Conservation (phyloP, 1,140 invertebrate species). For the Patella vulgata region DNA sequence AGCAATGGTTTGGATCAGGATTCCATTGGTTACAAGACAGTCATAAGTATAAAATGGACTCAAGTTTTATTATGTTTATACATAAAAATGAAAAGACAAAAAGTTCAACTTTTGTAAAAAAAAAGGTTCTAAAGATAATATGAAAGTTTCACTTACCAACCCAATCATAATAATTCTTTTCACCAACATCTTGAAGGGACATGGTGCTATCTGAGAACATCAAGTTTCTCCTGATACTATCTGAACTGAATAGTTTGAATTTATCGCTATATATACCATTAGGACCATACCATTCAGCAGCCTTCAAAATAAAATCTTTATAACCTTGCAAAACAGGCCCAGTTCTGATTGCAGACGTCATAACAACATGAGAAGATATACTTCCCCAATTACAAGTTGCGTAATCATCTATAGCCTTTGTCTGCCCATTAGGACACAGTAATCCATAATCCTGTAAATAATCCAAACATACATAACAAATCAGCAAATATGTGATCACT, state of each 20-base stretch:
- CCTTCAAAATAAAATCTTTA: constrained; percentile 48
- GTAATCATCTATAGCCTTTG: constrained; percentile 44
- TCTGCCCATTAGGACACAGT: constrained; percentile 82
- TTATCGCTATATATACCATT: constrained; percentile 26
- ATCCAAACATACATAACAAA: constrained; percentile 6
- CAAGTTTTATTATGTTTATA: too few relatives aligned
- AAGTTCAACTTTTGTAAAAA: too few relatives aligned
- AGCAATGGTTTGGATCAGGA: too few relatives aligned
- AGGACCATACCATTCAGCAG: constrained; percentile 43
- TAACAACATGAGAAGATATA: constrained; percentile 85
- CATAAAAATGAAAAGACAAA: too few relatives aligned
- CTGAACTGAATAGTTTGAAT: constrained; percentile 49
- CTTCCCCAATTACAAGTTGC: constrained; percentile 70
- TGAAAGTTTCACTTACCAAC: constrained; percentile 50
- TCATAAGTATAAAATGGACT: too few relatives aligned
- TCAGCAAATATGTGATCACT: background rate
- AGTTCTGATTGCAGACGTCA: constrained; percentile 50
- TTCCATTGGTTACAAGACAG: too few relatives aligned
- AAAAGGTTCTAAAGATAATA: background rate
- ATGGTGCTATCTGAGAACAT: constrained; percentile 63
- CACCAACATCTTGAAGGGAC: constrained; percentile 52
- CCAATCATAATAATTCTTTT: constrained; percentile 60
- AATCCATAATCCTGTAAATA: constrained; percentile 78
- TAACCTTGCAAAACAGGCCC: constrained; percentile 30
- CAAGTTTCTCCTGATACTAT: constrained; percentile 43